A percentile compares a stretch with the other conserved stretches of the same genome.
phyloP scores from a whole-genome alignment of 2,797 vertebrate genomes.

The Graptemys geographica region DNA sequence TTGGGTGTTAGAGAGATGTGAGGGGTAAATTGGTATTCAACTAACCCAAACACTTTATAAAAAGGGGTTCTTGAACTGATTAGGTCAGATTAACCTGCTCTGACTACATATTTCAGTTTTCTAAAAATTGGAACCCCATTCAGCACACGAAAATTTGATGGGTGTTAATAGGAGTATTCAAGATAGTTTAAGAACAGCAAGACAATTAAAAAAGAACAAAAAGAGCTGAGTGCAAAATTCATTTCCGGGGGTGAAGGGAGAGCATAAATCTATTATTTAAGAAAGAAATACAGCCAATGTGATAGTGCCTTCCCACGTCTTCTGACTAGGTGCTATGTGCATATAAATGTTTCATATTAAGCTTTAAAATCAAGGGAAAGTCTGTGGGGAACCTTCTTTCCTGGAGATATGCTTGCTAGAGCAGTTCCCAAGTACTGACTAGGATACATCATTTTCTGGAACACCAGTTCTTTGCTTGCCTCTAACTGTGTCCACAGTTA shows the following conservation, averaged over 20 bases:
- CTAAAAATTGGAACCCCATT: not conserved
- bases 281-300: slow-evolving; percentile 80
- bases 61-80: slow-evolving; percentile 29
- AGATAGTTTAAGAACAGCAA: slow-evolving; percentile 26
- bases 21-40: not conserved
- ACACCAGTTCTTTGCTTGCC: slow-evolving; percentile 70
- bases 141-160: not conserved
- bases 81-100: slow-evolving; percentile 21
- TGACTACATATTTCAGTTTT: slow-evolving; percentile 31
- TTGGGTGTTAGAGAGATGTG: not conserved
- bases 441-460: slow-evolving; percentile 69
- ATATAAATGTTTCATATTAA: slow-evolving; percentile 87
- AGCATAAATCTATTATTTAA: slow-evolving; percentile 81
- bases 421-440: slow-evolving; percentile 77
- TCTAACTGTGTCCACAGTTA: slow-evolving; percentile 76
- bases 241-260: slow-evolving; percentile 60
- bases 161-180: slow-evolving; percentile 37
- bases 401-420: slow-evolving; percentile 79
- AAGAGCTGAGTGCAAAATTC: slow-evolving; percentile 67
- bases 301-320: slow-evolving; percentile 76
- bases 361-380: slow-evolving; percentile 84
- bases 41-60: slow-evolving; percentile 17
- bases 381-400: slow-evolving; percentile 83
- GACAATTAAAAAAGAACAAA: slow-evolving; percentile 61
- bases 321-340: slow-evolving; percentile 82